Evolutionary conservation across 2,888 invertebrate genomes (phyloP).

Genomic region (Pristionchus fissidentatus): DNA sequence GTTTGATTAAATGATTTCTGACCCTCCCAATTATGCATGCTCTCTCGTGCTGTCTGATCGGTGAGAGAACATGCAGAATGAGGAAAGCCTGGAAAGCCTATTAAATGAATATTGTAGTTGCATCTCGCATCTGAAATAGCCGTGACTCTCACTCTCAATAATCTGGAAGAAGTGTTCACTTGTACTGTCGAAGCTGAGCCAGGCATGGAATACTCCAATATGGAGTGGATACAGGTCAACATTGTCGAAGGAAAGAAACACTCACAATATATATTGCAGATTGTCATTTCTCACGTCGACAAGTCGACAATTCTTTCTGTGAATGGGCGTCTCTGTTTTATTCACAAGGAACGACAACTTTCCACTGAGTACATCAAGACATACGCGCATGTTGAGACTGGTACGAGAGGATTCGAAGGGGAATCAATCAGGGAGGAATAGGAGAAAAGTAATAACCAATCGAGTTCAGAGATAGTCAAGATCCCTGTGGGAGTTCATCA

Average conservation of each 20-base stretch:
- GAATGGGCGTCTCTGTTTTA: conserved; percentile 19
- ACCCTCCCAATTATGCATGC: not conserved
- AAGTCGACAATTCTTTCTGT: conserved; percentile 13
- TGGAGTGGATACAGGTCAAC: conserved; percentile 70
- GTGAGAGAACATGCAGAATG: too few relatives aligned
- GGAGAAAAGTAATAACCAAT: not conserved
- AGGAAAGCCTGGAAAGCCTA: not conserved
- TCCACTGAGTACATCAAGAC: not conserved
- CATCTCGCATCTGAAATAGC: conserved; percentile 67
- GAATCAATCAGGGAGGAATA: not conserved
- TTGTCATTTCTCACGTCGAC: conserved; percentile 28
- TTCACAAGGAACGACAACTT: not conserved
- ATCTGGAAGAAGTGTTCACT: conserved; percentile 57
- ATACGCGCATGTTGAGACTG: conserved; percentile 11
- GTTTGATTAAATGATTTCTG: conserved; percentile 41
- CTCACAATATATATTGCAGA: not conserved
- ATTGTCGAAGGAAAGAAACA: not conserved
- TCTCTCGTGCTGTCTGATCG: too few relatives aligned
- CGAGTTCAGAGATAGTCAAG: conserved; percentile 53
- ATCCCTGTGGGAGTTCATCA: conserved; percentile 52
- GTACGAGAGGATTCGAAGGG: not conserved
- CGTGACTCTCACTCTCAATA: conserved; percentile 67
- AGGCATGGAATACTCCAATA: conserved; percentile 68
- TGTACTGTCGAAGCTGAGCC: conserved; percentile 63
- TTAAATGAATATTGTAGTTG: conserved; percentile 52